Conservation (phyloP, 2,797 vertebrate genomes). For the Sciurus carolinensis region DNA sequence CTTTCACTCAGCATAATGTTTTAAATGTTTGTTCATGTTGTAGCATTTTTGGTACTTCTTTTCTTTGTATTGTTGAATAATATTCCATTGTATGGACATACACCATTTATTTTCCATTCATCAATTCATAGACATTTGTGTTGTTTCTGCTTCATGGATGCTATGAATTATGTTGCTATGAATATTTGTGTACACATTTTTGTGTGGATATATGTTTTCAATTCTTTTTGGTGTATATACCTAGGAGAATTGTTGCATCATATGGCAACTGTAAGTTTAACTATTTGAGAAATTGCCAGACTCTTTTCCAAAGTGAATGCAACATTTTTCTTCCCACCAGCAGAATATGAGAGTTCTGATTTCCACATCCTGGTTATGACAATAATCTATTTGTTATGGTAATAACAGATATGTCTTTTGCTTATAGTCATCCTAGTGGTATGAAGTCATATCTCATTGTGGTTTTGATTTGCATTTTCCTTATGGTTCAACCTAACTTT, state of each 20-base stretch:
- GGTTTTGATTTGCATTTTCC: conserved; percentile 62
- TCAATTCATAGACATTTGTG: background rate
- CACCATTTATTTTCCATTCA: conserved; percentile 16
- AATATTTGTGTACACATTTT: conserved; percentile 41
- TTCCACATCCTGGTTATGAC: background rate
- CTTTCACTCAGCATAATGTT: conserved; percentile 37
- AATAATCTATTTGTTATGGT: conserved; percentile 5
- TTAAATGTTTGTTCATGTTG: background rate
- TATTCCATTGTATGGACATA: background rate
- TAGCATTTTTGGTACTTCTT: background rate
- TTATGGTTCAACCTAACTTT: conserved; percentile 56
- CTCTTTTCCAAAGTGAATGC: background rate
- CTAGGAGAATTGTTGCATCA: conserved; percentile 15
- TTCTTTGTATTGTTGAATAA: conserved; percentile 39
- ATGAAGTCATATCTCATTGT: conserved; percentile 37
- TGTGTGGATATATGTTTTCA: conserved; percentile 29
- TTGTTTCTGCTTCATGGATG: conserved; percentile 9
- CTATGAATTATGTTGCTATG: background rate
- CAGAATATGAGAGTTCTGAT: background rate
- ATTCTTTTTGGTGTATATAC: background rate
- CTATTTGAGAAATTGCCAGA: conserved; percentile 18
- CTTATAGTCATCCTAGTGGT: background rate
- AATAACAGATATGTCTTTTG: conserved; percentile 26
- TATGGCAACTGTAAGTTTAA: conserved; percentile 18
- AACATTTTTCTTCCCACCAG: background rate